Percentiles rank a stretch among this genome's conserved stretches.
phyloP scores from a whole-genome alignment of 2,113 vertebrate genomes.

The Trichechus manatus region DNA sequence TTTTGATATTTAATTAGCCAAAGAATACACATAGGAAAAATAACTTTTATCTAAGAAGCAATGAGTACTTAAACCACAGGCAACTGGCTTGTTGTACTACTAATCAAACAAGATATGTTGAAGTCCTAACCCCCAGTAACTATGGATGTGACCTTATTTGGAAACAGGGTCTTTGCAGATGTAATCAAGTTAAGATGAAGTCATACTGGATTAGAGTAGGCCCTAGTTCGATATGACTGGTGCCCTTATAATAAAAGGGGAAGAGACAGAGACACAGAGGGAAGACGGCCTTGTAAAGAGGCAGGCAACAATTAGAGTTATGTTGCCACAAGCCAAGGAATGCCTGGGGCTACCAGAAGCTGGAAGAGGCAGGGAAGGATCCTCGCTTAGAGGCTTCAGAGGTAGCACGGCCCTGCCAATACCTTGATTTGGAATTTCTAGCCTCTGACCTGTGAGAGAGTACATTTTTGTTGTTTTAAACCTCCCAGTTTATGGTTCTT shows the following conservation, averaged over 20 bases:
- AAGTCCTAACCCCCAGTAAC: background rate
- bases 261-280: background rate
- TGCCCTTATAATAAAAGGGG: background rate
- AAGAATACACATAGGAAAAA: constrained; percentile 47
- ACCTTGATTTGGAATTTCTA: background rate
- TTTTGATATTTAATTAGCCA: constrained; percentile 53
- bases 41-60: constrained; percentile 56
- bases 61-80: constrained; percentile 51
- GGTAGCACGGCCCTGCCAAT: background rate
- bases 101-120: constrained; percentile 34
- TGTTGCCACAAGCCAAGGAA: background rate
- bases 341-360: background rate
- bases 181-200: too few species aligned
- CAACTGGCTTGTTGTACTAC: constrained; percentile 25
- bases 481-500: background rate
- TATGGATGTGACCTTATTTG: background rate
- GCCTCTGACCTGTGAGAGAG: background rate
- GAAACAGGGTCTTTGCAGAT: too few species aligned
- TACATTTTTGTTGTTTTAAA: too few species aligned
- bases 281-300: background rate
- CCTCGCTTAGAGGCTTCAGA: background rate
- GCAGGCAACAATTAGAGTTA: background rate
- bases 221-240: background rate
- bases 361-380: background rate
- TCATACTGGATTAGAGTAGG: too few species aligned